Evolutionary conservation across 2,888 invertebrate species (phyloP).

Genomic region (Melanophora roralis): DNA sequence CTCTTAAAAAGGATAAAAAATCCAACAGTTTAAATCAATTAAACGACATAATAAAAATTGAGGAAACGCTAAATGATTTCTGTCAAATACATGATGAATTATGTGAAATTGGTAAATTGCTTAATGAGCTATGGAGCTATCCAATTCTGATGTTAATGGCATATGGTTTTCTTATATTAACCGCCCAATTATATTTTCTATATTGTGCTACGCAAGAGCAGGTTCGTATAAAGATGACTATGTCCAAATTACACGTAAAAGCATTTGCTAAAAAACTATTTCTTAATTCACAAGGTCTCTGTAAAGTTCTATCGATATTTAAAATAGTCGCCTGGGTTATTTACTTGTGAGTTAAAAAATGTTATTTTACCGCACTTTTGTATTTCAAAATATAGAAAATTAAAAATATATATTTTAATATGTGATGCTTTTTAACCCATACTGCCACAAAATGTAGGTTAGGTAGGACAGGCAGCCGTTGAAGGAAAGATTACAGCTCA

Average conservation of each 20-base stretch:
- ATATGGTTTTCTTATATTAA: conserved; percentile 76
- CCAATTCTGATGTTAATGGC: conserved; percentile 76
- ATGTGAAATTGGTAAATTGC: conserved; percentile 75
- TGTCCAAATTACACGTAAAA: too few species aligned
- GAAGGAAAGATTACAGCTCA: too few species aligned
- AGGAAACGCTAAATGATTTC: conserved; percentile 74
- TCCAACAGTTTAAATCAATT: conserved; percentile 69
- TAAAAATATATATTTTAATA: too few species aligned
- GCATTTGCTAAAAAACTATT: neutral
- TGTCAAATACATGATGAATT: conserved; percentile 77
- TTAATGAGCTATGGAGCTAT: conserved; percentile 76
- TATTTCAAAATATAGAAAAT: too few species aligned
- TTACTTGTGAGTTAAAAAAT: too few species aligned
- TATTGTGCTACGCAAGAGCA: conserved; percentile 76
- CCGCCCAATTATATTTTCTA: conserved; percentile 76
- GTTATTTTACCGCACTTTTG: too few species aligned
- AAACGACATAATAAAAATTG: conserved; percentile 71
- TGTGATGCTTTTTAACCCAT: too few species aligned
- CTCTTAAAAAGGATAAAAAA: conserved; percentile 4
- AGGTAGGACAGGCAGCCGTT: too few species aligned
- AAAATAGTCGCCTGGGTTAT: too few species aligned
- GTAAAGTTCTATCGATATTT: too few species aligned
- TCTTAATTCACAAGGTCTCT: too few species aligned
- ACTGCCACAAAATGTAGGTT: too few species aligned
- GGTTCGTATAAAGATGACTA: conserved; percentile 64